phyloP scores from a whole-genome alignment of 2,797 vertebrate species.

The Aplochiton taeniatus region DNA sequence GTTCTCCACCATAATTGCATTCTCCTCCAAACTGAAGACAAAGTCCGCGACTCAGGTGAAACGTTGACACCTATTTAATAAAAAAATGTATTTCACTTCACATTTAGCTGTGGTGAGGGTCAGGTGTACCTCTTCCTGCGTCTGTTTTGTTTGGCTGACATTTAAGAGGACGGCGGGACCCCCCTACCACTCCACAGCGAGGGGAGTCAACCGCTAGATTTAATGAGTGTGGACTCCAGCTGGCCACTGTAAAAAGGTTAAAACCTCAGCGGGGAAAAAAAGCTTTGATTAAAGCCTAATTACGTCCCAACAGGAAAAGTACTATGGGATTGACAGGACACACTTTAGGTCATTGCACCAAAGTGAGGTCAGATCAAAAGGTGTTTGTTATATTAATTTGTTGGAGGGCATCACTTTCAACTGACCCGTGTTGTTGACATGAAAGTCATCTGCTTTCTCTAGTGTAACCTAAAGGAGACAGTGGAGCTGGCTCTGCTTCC shows the following conservation, averaged over 20 bases:
- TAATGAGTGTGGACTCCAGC: constrained; percentile 74
- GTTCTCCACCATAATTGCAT: neutral
- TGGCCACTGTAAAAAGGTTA: constrained; percentile 72
- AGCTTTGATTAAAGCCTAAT: constrained; percentile 48
- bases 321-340: constrained; percentile 24
- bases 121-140: constrained; percentile 56
- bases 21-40: neutral
- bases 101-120: constrained; percentile 65
- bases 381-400: neutral
- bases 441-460: no score
- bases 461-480: no score
- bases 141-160: constrained; percentile 73
- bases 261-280: constrained; percentile 62
- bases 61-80: constrained; percentile 42
- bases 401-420: neutral
- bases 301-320: constrained; percentile 38
- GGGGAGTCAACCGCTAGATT: constrained; percentile 69
- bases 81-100: constrained; percentile 39
- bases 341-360: constrained; percentile 18
- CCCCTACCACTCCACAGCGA: constrained; percentile 38
- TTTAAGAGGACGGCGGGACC: constrained; percentile 67
- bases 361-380: constrained; percentile 7
- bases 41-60: constrained; percentile 23
- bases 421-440: no score
- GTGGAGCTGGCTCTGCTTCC: no score